Percentiles rank a stretch among this genome's conserved stretches.
Evolutionary conservation across 2,888 invertebrate species (phyloP).

Genomic region (Diaperis boleti): DNA sequence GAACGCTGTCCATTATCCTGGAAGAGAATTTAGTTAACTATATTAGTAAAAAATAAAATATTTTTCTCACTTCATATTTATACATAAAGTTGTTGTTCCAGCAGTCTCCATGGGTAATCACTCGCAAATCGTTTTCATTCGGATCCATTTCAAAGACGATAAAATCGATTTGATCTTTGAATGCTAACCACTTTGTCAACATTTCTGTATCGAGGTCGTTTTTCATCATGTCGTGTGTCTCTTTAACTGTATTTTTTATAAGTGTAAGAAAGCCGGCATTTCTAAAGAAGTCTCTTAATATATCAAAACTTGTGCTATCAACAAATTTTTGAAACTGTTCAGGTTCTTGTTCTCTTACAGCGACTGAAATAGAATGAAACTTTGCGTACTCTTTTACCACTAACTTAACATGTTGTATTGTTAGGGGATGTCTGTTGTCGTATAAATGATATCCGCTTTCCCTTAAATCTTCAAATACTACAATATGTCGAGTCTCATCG

Average conservation of each 20-base stretch:
- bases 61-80: slow-evolving; percentile 30
- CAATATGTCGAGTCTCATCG: slow-evolving; percentile 39
- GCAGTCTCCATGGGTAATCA: slow-evolving; percentile 45
- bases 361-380: slow-evolving; percentile 31
- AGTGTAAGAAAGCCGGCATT: too few species aligned
- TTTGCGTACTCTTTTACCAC: slow-evolving; percentile 52
- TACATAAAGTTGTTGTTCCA: slow-evolving; percentile 48
- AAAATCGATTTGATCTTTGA: slow-evolving; percentile 5
- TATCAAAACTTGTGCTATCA: background rate
- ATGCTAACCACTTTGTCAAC: slow-evolving; percentile 2
- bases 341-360: slow-evolving; percentile 22
- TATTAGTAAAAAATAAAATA: background rate
- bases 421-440: slow-evolving; percentile 48
- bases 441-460: slow-evolving; percentile 45
- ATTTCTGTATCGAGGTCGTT: background rate
- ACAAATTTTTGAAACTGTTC: slow-evolving; percentile 23
- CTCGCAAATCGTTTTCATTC: slow-evolving; percentile 3
- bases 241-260: background rate
- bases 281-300: background rate
- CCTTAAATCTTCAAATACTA: slow-evolving; percentile 52
- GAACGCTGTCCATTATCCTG: slow-evolving; percentile 5
- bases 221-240: background rate
- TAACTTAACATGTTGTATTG: slow-evolving; percentile 51
- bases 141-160: slow-evolving; percentile 13
- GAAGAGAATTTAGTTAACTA: background rate